phyloP scores from a whole-genome alignment of 2,888 invertebrate genomes.

The Cepaea hortensis region DNA sequence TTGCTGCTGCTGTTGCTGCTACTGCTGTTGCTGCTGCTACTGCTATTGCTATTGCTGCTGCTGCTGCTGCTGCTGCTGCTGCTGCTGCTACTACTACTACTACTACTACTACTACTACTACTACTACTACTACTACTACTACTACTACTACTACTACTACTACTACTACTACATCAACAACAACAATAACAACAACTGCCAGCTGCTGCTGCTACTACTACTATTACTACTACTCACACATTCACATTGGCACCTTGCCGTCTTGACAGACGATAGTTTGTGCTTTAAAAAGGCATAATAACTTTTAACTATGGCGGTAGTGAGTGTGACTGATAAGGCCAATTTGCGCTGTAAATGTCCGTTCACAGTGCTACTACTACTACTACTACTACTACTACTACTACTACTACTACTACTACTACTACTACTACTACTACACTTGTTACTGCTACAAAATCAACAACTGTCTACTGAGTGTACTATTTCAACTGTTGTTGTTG shows the following conservation, averaged over 20 bases:
- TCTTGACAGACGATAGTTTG: too few species aligned
- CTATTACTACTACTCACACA: neutral
- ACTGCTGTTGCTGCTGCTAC: neutral
- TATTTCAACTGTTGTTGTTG: neutral
- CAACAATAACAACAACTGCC: neutral
- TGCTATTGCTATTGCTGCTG: neutral
- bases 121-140: slow-evolving; percentile 12
- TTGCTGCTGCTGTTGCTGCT: neutral
- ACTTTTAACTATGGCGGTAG: too few species aligned
- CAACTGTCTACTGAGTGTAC: neutral
- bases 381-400: slow-evolving; percentile 11
- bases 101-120: slow-evolving; percentile 10
- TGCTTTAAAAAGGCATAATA: too few species aligned
- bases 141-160: slow-evolving; percentile 11
- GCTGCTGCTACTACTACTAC: neutral
- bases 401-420: slow-evolving; percentile 9
- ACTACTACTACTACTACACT: slow-evolving; percentile 7
- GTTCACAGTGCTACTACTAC: too few species aligned
- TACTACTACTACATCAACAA: neutral
- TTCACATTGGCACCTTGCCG: too few species aligned
- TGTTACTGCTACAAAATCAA: neutral
- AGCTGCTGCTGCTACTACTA: neutral
- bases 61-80: neutral
- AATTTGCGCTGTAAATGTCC: too few species aligned
- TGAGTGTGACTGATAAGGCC: too few species aligned